Evolutionary conservation across 2,113 vertebrate genomes (phyloP).

Genomic region (Platysteira castanea): DNA sequence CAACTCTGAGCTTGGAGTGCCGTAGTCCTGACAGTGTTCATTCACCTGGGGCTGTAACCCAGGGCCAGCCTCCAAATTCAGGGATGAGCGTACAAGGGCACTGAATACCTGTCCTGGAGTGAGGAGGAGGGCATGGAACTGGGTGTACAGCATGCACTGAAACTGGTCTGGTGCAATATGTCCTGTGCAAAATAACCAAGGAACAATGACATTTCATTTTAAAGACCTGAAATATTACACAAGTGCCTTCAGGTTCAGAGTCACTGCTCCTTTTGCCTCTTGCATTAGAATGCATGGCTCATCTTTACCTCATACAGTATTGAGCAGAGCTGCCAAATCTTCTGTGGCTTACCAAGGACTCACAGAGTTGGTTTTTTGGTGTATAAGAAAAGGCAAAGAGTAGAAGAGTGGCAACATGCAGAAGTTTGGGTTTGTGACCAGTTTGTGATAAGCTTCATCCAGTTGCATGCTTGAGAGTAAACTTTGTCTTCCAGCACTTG

Average conservation of each 20-base stretch:
- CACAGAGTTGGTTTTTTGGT: background rate
- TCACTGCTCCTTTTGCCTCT: background rate
- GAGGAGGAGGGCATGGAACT: accelerated
- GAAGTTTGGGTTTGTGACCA: background rate
- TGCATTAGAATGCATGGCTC: background rate
- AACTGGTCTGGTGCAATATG: background rate
- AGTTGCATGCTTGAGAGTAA: background rate
- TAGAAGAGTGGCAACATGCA: accelerated
- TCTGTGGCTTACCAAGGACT: background rate
- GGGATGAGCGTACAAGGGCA: accelerated
- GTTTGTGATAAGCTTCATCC: background rate
- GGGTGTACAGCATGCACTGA: accelerated
- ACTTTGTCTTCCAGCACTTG: background rate
- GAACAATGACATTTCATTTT: accelerated
- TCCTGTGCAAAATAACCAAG: background rate
- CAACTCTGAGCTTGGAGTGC: background rate
- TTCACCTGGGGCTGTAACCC: background rate
- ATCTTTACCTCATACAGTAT: background rate
- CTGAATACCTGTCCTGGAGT: background rate
- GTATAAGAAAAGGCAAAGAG: background rate
- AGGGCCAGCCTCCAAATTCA: background rate
- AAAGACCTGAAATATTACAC: background rate
- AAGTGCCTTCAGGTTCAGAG: background rate
- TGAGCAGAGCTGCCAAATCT: background rate
- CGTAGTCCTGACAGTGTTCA: background rate